Conservation (phyloP, 2,113 vertebrate species). For the Donacobius atricapilla region DNA sequence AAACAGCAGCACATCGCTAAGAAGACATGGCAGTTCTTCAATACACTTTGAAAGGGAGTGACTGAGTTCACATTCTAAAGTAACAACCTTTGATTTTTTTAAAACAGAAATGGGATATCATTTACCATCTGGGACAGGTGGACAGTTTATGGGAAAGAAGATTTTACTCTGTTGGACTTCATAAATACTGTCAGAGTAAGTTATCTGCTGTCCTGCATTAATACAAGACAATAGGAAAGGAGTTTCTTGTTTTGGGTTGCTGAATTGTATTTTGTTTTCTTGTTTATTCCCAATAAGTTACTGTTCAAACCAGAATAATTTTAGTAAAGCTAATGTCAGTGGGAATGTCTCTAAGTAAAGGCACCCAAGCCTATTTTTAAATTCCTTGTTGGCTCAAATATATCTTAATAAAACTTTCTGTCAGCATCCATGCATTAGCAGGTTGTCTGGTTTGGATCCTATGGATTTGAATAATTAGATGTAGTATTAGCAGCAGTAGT, state of each 20-base stretch:
- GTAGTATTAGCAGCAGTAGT: neutral
- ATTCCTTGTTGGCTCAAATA: neutral
- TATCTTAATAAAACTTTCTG: neutral
- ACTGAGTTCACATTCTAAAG: neutral
- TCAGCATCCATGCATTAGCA: neutral
- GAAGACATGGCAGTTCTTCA: neutral
- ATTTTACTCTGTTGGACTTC: constrained; percentile 95
- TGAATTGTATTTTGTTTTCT: neutral
- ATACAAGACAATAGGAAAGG: neutral
- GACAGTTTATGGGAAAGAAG: constrained; percentile 89
- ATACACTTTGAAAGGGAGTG: neutral
- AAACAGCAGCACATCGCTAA: accelerated
- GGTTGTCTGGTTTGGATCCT: neutral
- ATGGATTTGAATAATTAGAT: neutral
- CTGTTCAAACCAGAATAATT: neutral
- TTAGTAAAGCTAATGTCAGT: neutral
- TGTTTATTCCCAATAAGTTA: neutral
- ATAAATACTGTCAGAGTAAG: constrained; percentile 93
- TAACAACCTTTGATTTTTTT: constrained; percentile 36
- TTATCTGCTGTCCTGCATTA: neutral
- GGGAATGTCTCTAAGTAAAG: neutral
- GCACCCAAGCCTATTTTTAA: neutral
- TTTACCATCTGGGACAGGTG: constrained; percentile 99
- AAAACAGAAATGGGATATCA: constrained; percentile 87
- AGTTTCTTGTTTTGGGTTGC: neutral